Conservation (phyloP, 2,113 vertebrate species). For the Raja brachyura region DNA sequence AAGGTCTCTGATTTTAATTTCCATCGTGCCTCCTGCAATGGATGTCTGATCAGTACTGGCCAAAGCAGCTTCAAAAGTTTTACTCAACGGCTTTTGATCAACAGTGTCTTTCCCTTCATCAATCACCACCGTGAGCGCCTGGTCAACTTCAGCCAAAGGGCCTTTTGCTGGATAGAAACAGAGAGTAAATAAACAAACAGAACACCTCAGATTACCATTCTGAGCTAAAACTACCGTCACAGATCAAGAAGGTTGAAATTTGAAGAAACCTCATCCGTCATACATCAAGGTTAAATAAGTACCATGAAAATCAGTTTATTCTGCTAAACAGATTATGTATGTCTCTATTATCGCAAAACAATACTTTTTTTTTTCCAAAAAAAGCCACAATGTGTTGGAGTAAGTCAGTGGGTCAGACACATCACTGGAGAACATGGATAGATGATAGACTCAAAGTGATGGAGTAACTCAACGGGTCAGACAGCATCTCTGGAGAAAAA, state of each 20-base stretch:
- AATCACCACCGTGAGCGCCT: not conserved
- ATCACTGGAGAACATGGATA: too few relatives aligned
- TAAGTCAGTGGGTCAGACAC: too few relatives aligned
- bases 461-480: too few relatives aligned
- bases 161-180: not conserved
- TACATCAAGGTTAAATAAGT: not conserved
- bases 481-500: too few relatives aligned
- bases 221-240: not conserved
- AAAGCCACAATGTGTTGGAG: not conserved
- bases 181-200: not conserved
- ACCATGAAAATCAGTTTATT: not conserved
- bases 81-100: conserved; percentile 31
- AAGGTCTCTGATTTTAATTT: conserved; percentile 45
- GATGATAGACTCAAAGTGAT: too few relatives aligned
- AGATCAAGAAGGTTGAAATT: not conserved
- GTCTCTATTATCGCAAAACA: not conserved
- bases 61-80: conserved; percentile 37
- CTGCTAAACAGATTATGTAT: not conserved
- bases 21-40: conserved; percentile 2
- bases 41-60: not conserved
- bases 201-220: not conserved
- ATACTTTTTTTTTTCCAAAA: not conserved
- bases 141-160: not conserved
- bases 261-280: not conserved
- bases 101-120: not conserved